These are phyloP conservation scores for Acanthosoma haemorrhoidale DNA, from an alignment of 2,888 invertebrate genomes.

Conservation along the genomic window DNA sequence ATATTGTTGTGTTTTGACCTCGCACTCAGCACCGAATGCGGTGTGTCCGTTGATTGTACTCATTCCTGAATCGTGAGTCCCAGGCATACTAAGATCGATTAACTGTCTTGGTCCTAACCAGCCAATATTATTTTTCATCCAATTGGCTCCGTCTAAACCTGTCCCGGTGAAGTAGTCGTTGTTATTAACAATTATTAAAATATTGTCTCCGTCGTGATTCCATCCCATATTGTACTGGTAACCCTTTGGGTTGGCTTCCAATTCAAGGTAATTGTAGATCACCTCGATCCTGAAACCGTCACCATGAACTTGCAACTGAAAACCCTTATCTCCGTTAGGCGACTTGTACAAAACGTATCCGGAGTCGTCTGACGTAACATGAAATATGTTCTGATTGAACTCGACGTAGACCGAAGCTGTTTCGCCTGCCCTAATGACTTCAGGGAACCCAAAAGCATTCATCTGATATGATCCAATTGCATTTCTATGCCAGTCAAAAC, in stretches of 20 bases:
- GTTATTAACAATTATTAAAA: neutral
- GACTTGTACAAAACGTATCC: neutral
- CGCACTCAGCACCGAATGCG: neutral
- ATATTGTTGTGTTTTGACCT: neutral
- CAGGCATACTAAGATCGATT: neutral
- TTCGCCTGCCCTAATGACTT: neutral
- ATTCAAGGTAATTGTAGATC: neutral
- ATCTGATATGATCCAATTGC: neutral
- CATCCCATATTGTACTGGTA: neutral
- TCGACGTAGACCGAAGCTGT: neutral
- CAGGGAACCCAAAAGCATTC: neutral
- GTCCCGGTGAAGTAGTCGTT: neutral
- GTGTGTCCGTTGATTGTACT: neutral
- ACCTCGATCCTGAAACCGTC: neutral
- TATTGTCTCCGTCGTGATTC: neutral
- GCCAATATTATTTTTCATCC: neutral
- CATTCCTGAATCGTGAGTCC: neutral
- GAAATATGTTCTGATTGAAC: neutral
- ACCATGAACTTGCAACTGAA: neutral
- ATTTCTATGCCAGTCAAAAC: neutral
- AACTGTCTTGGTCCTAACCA: neutral
- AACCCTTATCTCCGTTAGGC: neutral
- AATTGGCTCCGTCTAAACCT: neutral
- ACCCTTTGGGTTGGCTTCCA: neutral
- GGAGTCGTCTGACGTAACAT: no score